Evolutionary conservation across 2,797 vertebrate species (phyloP), one percentile per base, ranked within the genome.

Genomic region (Pseudochromis fuscus): DNA sequence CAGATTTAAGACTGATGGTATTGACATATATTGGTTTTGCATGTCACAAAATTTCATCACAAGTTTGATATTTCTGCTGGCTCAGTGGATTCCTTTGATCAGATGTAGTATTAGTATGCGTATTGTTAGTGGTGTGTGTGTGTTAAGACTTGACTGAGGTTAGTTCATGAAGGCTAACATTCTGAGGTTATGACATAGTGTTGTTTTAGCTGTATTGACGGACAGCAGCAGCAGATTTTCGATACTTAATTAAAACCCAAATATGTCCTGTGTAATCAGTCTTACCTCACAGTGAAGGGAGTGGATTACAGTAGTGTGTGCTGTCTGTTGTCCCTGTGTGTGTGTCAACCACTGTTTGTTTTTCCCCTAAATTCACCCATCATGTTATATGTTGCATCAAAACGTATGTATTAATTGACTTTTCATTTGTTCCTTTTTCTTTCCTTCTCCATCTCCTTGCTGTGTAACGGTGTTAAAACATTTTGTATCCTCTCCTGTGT

Each of bases 341-440:
- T 69, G 30, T 48, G 19, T 66, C 42, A 27, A 15, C 21, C 45
- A 65, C 12, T 53, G 55, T 64, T 42, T 65, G 50, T 25, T 77
- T 63, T 59, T 52, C 15, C 49, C 46, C 4, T 33, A 30, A 59
- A 11, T 59, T 75, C 42, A 27, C 58, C 37, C 60, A 38, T 61
- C 21, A 24, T 67, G 24, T 65, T 18, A 11, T n/a, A 16, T 50
- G 10, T 67, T 45, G 0, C 63, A 75, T 72, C 61, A 53, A 57
- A 69, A 56, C 6, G 4, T 63, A 70, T 57, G 10, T 38, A 49
- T 62, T 77, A 0, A 72, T 56, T 77, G 4, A 53, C 70, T 44
- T 72, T 72, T 62, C 48, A 27, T 79, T 68, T 58, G 6, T 52
- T 67, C 18, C 5, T 30, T 79, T 59, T 58, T 64, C 55, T 67